These are phyloP conservation scores for Bos indicus DNA, from an alignment of 2,113 vertebrate species.

Conservation along the genomic window DNA sequence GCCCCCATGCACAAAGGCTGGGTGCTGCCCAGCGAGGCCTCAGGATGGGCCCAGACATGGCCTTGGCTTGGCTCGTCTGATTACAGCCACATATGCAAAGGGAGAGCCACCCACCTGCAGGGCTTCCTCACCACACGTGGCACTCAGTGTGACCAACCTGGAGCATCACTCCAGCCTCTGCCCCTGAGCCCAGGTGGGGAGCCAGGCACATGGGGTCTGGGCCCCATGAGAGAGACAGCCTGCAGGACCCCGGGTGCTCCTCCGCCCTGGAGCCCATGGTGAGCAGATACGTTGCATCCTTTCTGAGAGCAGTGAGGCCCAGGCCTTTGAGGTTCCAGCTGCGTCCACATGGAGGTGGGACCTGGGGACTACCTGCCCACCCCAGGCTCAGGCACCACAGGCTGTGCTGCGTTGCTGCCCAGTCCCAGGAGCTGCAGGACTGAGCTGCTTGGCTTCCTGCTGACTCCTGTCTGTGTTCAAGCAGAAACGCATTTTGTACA, in stretches of 20 bases:
- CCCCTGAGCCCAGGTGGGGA: neutral
- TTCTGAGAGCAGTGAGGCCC: neutral
- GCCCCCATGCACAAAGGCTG: neutral
- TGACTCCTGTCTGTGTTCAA: neutral
- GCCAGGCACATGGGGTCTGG: neutral
- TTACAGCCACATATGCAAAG: neutral
- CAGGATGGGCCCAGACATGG: neutral
- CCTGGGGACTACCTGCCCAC: neutral
- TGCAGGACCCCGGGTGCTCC: neutral
- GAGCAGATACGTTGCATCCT: neutral
- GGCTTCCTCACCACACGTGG: fast-evolving
- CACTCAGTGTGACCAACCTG: neutral
- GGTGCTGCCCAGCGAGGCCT: neutral
- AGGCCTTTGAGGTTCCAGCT: neutral
- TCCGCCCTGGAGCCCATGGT: neutral
- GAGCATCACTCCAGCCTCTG: neutral
- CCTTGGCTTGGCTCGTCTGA: neutral
- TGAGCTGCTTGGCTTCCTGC: neutral
- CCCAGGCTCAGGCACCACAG: fast-evolving
- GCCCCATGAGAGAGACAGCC: neutral
- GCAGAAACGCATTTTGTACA: neutral
- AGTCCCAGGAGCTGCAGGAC: neutral
- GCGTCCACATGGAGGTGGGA: neutral
- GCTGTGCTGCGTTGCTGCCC: neutral
- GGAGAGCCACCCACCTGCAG: neutral